Conservation (phyloP, 2,888 invertebrate genomes). For the Athalia rosae region DNA sequence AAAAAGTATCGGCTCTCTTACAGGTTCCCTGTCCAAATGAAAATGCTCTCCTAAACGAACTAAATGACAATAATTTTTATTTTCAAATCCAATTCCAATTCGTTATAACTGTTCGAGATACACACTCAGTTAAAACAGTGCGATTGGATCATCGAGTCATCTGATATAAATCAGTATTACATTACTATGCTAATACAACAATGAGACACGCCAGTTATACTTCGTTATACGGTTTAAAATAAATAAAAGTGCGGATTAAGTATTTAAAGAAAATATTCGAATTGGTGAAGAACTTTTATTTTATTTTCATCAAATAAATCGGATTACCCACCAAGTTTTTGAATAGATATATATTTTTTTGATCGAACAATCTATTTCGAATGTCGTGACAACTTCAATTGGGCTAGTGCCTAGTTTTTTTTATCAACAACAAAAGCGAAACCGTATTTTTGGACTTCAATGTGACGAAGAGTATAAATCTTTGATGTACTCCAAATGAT, state of each 20-base stretch:
- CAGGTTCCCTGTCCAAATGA: neutral
- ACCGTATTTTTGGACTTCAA: no score
- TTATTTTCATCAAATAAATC: neutral
- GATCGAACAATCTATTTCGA: slow-evolving; percentile 1
- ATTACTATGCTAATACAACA: neutral
- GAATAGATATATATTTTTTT: slow-evolving; percentile 10
- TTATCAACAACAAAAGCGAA: neutral
- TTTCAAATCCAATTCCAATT: neutral
- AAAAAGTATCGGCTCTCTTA: neutral
- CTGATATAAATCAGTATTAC: slow-evolving; percentile 12
- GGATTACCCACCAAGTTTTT: slow-evolving; percentile 27
- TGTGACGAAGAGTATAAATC: no score
- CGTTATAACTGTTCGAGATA: neutral
- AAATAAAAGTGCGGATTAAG: neutral
- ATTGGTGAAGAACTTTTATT: no score
- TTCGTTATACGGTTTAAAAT: neutral
- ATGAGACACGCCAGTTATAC: slow-evolving; percentile 20
- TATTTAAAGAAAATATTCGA: neutral
- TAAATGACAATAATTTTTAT: slow-evolving; percentile 31
- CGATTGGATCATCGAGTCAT: neutral
- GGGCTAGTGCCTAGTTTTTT: neutral
- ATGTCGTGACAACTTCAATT: slow-evolving; percentile 11
- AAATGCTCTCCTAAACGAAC: neutral
- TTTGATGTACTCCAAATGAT: no score
- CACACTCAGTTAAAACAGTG: neutral